Evolutionary conservation across 2,797 vertebrate species (phyloP).

Genomic region (Manis crassicaudata): DNA sequence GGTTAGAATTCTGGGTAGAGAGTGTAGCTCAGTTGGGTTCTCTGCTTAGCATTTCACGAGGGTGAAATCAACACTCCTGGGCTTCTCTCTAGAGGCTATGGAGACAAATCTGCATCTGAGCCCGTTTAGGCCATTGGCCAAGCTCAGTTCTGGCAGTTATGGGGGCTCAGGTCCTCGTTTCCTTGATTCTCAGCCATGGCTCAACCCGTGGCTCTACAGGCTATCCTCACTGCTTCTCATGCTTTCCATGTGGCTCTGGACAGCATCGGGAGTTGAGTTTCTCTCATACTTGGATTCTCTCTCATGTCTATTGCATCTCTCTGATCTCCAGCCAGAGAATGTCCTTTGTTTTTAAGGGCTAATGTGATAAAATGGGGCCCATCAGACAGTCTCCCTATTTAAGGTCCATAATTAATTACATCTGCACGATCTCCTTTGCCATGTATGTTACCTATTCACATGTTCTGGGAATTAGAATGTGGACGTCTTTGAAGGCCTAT

Average conservation of each 20-base stretch:
- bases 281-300: not conserved
- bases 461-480: not conserved
- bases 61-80: not conserved
- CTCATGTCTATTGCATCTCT: not conserved
- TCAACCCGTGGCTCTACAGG: not conserved
- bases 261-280: not conserved
- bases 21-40: not conserved
- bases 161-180: not conserved
- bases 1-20: not conserved
- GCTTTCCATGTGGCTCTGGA: not conserved
- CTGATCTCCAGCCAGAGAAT: not conserved
- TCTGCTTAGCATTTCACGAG: not conserved
- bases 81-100: not conserved
- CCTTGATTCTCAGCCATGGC: not conserved
- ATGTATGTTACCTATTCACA: not conserved
- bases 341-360: not conserved
- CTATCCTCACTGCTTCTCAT: not conserved
- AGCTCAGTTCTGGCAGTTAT: not conserved
- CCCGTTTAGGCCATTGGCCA: not conserved
- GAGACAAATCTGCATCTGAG: not conserved
- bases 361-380: not conserved
- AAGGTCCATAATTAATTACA: not conserved
- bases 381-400: not conserved
- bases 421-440: not conserved
- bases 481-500: not conserved